phyloP scores from a whole-genome alignment of 1,140 invertebrate species.

The Brachionus manjavacas region DNA sequence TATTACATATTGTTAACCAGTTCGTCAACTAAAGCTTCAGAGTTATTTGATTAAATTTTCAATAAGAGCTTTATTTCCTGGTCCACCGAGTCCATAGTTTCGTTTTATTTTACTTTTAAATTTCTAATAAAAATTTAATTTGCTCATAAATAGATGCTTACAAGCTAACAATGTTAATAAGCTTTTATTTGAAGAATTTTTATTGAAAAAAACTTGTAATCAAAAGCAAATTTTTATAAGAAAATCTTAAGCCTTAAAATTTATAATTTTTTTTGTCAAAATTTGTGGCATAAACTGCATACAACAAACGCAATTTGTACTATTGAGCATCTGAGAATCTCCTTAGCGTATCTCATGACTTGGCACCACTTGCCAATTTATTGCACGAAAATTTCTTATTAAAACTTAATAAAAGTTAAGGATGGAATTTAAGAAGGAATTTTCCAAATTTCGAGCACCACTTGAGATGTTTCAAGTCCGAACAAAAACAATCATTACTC shows the following conservation, averaged over 20 bases:
- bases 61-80: neutral
- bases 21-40: neutral
- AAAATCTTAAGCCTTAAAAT: neutral
- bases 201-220: neutral
- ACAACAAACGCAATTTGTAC: neutral
- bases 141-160: neutral
- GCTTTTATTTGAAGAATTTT: neutral
- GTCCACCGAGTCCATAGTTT: neutral
- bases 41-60: neutral
- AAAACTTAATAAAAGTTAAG: neutral
- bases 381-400: neutral
- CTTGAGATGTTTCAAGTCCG: neutral
- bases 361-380: neutral
- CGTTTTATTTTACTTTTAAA: neutral
- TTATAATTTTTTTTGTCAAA: neutral
- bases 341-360: neutral
- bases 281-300: neutral
- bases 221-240: neutral
- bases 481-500: neutral
- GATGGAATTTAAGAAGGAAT: neutral
- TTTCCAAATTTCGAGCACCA: neutral
- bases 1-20: neutral
- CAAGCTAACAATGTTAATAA: neutral
- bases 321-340: neutral
- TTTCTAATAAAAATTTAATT: neutral